These are phyloP conservation scores for Graptemys geographica DNA, from an alignment of 2,797 vertebrate species.

Conservation along the genomic window DNA sequence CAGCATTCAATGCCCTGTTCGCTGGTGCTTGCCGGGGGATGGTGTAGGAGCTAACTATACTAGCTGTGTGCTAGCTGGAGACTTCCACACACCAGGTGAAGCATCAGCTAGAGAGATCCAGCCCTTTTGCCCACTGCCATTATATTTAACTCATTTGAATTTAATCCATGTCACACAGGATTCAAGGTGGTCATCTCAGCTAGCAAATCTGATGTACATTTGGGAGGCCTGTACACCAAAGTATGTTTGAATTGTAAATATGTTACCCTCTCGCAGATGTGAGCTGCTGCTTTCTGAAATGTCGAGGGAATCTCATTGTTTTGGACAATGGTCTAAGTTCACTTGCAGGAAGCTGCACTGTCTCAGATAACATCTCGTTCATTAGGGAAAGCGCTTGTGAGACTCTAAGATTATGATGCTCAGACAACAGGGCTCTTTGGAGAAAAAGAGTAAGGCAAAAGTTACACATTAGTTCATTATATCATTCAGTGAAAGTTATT, in stretches of 20 bases:
- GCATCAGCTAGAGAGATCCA: neutral
- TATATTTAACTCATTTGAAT: neutral
- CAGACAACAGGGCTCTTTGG: slow-evolving; percentile 83
- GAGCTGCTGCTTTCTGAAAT: neutral
- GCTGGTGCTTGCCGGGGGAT: neutral
- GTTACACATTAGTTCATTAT: neutral
- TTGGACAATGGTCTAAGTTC: neutral
- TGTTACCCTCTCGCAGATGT: slow-evolving; percentile 70
- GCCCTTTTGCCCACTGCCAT: neutral
- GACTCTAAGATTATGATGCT: slow-evolving; percentile 86
- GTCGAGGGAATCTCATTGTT: neutral
- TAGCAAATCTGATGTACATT: neutral
- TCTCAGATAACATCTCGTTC: slow-evolving; percentile 81
- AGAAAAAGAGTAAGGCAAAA: slow-evolving; percentile 25
- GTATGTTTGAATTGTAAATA: neutral
- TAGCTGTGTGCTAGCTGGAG: neutral
- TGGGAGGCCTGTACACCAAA: neutral
- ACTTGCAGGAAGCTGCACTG: slow-evolving; percentile 50
- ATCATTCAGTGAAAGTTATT: neutral
- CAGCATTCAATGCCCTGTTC: neutral
- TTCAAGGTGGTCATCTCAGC: neutral
- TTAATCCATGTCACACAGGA: neutral
- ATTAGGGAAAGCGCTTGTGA: slow-evolving; percentile 87
- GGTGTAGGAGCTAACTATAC: neutral
- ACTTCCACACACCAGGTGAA: neutral